Evolutionary conservation across 2,113 vertebrate species (phyloP), one percentile per base, ranked within the genome.

Genomic region (Eptesicus fuscus): DNA sequence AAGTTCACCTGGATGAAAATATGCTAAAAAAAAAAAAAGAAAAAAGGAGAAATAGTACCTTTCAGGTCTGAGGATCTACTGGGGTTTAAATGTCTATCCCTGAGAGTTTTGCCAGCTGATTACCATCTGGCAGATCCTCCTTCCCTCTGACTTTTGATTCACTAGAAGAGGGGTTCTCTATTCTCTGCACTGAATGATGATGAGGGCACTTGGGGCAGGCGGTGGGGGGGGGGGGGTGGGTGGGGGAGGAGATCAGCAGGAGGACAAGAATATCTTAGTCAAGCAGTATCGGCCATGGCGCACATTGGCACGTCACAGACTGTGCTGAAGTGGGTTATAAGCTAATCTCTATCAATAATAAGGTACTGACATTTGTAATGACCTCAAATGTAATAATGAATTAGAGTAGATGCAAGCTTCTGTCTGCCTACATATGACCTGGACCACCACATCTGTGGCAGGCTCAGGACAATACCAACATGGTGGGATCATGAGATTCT

Each of bases 21-120:
- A 77, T 92, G 73, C 90, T 96, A 83, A 74, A 73, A 93, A 83
- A 70, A 91, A 93, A 83, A 70, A 83, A 70, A 91, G 92, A 83
- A 70, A 93, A 83, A 70, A 91, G 83, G 77, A 90, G 78, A 79
- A 97, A 22, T 61, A 95, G 91, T 69, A 32, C 44, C 13, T 35
- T 67, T 32, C 44, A 5, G 76, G 51, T 28, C 32, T 88, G 49
- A 1, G 42, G 30, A 9, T 44, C 32, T 61, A 80, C 86, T 90
- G 32, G 80, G 53, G 4, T 2, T 0, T 1, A 16, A 82, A 42
- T 3, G 87, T n/a, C 83, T 70, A 63, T 92, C 53, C 73, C 25
- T 25, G 2, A 18, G 40, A 40, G 9, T 18, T 71, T 53, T n/a
- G 30, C 65, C 83, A n/a, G 23, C 35, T 56, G 69, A 53, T 44